Base-by-base conservation (phyloP, 2,888 invertebrate species). In the Acrobasis repandana region DNA sequence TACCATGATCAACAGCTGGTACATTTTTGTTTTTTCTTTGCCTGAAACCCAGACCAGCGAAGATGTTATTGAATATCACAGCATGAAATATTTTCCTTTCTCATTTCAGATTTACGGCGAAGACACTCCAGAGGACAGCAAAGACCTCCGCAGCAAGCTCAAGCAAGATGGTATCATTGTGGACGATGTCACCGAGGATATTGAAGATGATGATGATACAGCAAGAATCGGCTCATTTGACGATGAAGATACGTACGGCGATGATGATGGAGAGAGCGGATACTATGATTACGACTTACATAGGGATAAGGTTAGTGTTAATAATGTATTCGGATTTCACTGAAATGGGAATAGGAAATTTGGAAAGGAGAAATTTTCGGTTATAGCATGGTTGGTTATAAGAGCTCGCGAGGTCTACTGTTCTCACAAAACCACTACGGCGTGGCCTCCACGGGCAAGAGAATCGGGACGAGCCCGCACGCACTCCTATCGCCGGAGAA, bases 81-180 rank as follows among this genome's bases (percentile, higher is more conserved):
- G 4, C 6, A 49, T 20, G 28, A 4, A 50, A 11, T 20, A 14
- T 28, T 11, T 9, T 1, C 3, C 14, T 10, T 57, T 15, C 63
- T 71, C 34, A 49, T 73, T 73, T 0, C 78, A 90, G 91, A 83
- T 91, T 63, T 91, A 90, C 65, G 90, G 90, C 38, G 88, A 87
- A 18, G 64, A 56, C 9, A 67, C 65, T 28, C 36, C 65, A 15
- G 34, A 73, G 69, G 63, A 73, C 33, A 43, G n/a, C 11, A 73
- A 76, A 60, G 75, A 74, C 52, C 74, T 74, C 48, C 68, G 74
- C 6, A 73, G 67, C 43, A 80, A 28, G 6, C 28, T 28, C 6
- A 28, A 28, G 28, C 28, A 28, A 28, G 28, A 28, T 28, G 28
- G 28, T 6, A 28, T 28, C 28, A 28, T 28, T 28, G 28, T 92